Evolutionary conservation across 2,797 vertebrate species (phyloP).

Genomic region (Neopelma chrysocephalum): DNA sequence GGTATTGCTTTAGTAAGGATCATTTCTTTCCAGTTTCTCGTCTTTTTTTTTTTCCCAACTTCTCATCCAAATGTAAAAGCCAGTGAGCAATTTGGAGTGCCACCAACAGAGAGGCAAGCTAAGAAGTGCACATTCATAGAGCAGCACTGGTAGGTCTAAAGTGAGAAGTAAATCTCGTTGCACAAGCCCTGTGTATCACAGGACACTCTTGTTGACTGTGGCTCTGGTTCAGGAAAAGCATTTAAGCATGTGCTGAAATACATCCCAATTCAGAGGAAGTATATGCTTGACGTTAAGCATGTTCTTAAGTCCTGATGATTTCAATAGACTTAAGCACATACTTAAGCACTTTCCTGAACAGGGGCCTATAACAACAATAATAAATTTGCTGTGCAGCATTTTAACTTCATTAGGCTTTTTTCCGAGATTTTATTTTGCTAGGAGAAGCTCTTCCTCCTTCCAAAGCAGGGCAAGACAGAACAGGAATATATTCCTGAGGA

Average conservation of each 20-base stretch:
- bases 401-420: slow-evolving; percentile 1
- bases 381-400: slow-evolving; percentile 5
- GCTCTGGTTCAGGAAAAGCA: slow-evolving; percentile 48
- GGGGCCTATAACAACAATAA: slow-evolving; percentile 25
- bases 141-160: not conserved
- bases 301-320: slow-evolving; percentile 42
- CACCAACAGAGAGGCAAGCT: slow-evolving; percentile 26
- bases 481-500: not conserved
- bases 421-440: not conserved
- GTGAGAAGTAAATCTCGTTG: slow-evolving; percentile 32
- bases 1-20: slow-evolving; percentile 44
- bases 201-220: slow-evolving; percentile 28
- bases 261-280: slow-evolving; percentile 39
- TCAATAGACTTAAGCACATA: slow-evolving; percentile 50
- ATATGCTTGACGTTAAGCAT: slow-evolving; percentile 37
- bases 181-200: not conserved
- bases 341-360: slow-evolving; percentile 52
- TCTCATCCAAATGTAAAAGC: slow-evolving; percentile 37
- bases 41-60: slow-evolving; percentile 25
- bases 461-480: not conserved
- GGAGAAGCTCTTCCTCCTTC: not conserved
- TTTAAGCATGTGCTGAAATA: slow-evolving; percentile 63
- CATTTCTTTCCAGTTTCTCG: not conserved
- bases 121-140: not conserved
- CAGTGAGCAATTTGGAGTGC: slow-evolving; percentile 49